These are phyloP conservation scores for Petaurus breviceps DNA, from an alignment of 2,113 vertebrate species.

Conservation along the genomic window DNA sequence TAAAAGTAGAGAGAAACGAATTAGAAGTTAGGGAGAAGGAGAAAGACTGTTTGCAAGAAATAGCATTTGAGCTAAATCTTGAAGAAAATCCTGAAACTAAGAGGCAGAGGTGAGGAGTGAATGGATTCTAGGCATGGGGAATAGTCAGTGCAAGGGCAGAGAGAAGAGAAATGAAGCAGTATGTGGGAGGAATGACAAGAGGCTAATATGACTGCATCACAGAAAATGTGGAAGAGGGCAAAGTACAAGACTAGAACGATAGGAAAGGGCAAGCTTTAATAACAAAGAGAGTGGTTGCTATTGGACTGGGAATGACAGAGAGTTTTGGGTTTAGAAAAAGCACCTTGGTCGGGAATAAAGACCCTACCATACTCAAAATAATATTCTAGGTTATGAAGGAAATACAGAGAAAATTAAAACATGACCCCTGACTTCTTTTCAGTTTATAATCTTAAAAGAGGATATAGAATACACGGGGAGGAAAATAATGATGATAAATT, in stretches of 20 bases:
- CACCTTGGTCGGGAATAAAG: neutral
- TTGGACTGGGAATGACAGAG: neutral
- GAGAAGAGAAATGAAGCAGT: neutral
- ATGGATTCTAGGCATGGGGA: neutral
- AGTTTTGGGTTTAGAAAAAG: neutral
- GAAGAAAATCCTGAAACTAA: neutral
- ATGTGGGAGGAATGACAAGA: neutral
- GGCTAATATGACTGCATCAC: neutral
- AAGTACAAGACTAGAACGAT: neutral
- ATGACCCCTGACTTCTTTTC: neutral
- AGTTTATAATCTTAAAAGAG: neutral
- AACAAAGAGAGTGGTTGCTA: neutral
- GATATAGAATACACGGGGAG: neutral
- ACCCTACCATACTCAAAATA: neutral
- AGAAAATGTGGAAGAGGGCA: neutral
- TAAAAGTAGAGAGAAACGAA: neutral
- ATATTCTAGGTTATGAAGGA: neutral
- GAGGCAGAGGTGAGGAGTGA: neutral
- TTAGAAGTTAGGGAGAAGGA: neutral
- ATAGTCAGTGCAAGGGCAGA: neutral
- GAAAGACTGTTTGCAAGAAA: neutral
- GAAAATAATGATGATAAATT: neutral
- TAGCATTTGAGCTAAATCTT: neutral
- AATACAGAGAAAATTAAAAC: neutral
- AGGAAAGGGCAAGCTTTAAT: neutral